Conservation (phyloP, 2,888 invertebrate species). For the Zaprionus obscuricornis region DNA sequence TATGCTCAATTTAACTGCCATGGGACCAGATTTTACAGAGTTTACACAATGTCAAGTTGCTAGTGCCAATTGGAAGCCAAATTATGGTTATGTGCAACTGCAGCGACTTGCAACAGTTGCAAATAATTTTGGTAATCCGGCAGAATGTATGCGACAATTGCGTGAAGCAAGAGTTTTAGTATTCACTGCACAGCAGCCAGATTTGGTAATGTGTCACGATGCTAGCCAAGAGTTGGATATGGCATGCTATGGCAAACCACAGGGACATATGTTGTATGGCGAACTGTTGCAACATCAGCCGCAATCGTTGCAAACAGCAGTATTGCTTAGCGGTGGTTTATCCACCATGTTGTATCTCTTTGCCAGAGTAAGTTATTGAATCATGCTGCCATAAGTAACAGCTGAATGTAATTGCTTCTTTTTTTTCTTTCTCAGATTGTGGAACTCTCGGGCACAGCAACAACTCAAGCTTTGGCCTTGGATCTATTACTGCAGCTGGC, state of each 20-base stretch:
- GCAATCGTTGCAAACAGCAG: conserved; percentile 80
- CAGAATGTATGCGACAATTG: conserved; percentile 84
- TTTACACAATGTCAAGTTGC: conserved; percentile 81
- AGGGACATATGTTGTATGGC: conserved; percentile 80
- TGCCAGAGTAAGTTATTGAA: conserved; percentile 85
- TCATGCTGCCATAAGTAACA: background rate
- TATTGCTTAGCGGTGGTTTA: conserved; percentile 85
- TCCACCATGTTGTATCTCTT: conserved; percentile 87
- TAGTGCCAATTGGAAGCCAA: conserved; percentile 81
- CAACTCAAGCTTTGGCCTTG: conserved; percentile 87
- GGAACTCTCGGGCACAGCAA: conserved; percentile 86
- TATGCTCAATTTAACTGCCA: conserved; percentile 80
- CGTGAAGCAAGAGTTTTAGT: conserved; percentile 86
- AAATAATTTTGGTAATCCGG: conserved; percentile 70
- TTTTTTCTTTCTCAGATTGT: conserved; percentile 84
- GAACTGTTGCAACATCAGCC: conserved; percentile 71
- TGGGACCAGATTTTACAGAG: conserved; percentile 83
- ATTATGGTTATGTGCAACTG: conserved; percentile 79
- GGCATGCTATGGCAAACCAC: conserved; percentile 67
- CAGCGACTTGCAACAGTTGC: conserved; percentile 69
- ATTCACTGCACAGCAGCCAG: conserved; percentile 87
- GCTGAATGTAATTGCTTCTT: background rate
- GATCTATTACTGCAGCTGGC: conserved; percentile 86
- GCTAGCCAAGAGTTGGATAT: conserved; percentile 67
- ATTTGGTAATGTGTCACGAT: conserved; percentile 83